Percentiles rank a stretch among this genome's conserved stretches.
These are phyloP conservation scores for Gymnarchus niloticus DNA, from an alignment of 2,113 vertebrate genomes.

Conservation along the genomic window DNA sequence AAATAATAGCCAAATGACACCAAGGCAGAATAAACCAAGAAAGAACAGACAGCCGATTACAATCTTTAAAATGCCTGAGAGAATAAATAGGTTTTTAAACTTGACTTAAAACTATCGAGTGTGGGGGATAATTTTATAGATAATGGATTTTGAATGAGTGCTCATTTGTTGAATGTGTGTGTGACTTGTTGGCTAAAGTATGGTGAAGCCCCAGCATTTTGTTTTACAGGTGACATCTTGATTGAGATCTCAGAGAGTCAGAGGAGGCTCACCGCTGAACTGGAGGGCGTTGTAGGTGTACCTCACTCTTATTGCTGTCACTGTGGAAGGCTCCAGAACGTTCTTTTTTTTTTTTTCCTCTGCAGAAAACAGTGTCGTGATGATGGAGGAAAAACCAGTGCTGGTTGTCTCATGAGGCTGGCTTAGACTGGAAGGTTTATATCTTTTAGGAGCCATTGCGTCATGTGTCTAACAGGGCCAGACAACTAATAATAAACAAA, in stretches of 20 bases:
- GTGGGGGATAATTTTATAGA: too few species aligned
- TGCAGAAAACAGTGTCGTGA: background rate
- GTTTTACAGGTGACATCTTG: slow-evolving; percentile 75
- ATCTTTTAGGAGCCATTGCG: background rate
- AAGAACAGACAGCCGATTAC: too few species aligned
- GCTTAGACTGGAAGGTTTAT: background rate
- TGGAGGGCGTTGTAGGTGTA: slow-evolving; percentile 77
- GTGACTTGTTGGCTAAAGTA: background rate
- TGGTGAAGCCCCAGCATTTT: background rate
- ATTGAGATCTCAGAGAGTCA: slow-evolving; percentile 82
- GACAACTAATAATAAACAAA: slow-evolving; percentile 18
- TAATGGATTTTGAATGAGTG: background rate
- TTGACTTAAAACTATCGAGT: too few species aligned
- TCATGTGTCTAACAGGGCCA: background rate
- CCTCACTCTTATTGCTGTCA: background rate
- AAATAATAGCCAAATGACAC: too few species aligned
- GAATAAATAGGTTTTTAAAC: too few species aligned
- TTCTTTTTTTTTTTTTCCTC: too few species aligned
- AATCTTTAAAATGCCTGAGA: too few species aligned
- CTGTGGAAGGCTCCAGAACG: background rate
- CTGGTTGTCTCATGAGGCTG: background rate
- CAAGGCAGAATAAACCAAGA: too few species aligned
- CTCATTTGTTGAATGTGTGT: background rate
- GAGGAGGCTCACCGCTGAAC: slow-evolving; percentile 69
- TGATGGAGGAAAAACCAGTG: background rate